Percentiles rank a stretch among this genome's conserved stretches.
phyloP scores from a whole-genome alignment of 1,140 invertebrate species.

The Anoplophora glabripennis region DNA sequence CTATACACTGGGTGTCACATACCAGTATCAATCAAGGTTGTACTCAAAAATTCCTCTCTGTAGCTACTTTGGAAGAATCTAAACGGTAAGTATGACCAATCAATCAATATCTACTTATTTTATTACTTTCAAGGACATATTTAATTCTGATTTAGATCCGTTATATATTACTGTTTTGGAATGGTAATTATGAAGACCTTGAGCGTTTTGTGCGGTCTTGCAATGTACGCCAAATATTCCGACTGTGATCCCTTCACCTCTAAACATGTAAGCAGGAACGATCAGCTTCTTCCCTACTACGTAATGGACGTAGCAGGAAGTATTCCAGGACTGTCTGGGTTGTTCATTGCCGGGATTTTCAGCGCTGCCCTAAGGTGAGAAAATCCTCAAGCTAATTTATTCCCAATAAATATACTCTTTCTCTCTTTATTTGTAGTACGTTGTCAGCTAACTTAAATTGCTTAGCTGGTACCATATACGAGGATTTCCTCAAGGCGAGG shows the following conservation, averaged over 20 bases:
- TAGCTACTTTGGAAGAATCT: constrained; percentile 53
- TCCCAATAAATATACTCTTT: background rate
- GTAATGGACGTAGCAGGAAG: constrained; percentile 55
- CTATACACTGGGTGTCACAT: constrained; percentile 57
- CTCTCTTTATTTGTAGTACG: constrained; percentile 53
- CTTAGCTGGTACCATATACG: constrained; percentile 63
- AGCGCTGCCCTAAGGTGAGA: constrained; percentile 62
- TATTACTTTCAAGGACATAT: too few species aligned
- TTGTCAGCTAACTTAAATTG: constrained; percentile 65
- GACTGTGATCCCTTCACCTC: constrained; percentile 68
- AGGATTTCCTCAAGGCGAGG: constrained; percentile 58
- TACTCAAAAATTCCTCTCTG: constrained; percentile 60
- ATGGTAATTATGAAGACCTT: constrained; percentile 52
- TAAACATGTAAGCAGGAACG: constrained; percentile 51
- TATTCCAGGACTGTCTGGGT: constrained; percentile 56
- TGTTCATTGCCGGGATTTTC: constrained; percentile 66
- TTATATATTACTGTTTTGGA: constrained; percentile 49
- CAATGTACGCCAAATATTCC: constrained; percentile 70
- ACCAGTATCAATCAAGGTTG: constrained; percentile 59
- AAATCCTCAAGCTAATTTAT: constrained; percentile 5
- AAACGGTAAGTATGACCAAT: constrained; percentile 51
- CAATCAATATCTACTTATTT: constrained; percentile 3
- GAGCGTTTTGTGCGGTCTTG: constrained; percentile 62
- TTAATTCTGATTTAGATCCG: constrained; percentile 44
- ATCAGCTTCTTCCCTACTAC: constrained; percentile 55